Conservation (phyloP, 2,113 vertebrate genomes). For the Cichladusa arquata region DNA sequence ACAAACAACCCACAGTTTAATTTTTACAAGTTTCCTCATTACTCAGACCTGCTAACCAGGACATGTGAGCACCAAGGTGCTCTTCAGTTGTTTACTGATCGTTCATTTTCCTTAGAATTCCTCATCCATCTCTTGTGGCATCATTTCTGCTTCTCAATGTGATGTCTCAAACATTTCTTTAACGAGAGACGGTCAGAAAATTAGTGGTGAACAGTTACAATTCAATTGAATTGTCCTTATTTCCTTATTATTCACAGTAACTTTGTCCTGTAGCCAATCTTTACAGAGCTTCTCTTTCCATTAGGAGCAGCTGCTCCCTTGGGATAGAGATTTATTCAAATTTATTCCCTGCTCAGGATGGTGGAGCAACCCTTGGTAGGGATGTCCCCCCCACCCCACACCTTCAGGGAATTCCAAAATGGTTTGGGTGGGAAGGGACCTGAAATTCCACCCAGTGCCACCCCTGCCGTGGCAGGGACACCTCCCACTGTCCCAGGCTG, state of each 20-base stretch:
- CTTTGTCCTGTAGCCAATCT: background rate
- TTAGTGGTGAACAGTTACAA: background rate
- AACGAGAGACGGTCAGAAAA: background rate
- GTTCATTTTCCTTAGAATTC: background rate
- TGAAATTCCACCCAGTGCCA: rapidly evolving
- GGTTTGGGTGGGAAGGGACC: background rate
- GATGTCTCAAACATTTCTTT: background rate
- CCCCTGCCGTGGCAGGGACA: background rate
- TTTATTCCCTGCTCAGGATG: background rate
- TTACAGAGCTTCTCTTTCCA: background rate
- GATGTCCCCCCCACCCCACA: too few relatives aligned
- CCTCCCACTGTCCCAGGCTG: background rate
- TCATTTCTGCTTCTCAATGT: background rate
- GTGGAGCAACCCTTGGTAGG: background rate
- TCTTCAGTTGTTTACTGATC: background rate
- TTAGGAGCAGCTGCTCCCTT: background rate
- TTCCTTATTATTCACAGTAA: background rate
- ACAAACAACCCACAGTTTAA: background rate
- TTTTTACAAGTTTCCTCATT: background rate
- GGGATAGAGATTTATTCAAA: rapidly evolving
- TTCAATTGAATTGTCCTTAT: background rate
- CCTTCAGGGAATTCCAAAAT: background rate
- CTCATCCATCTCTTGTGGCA: background rate
- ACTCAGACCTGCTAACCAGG: background rate
- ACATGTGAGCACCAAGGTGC: background rate